A percentile compares a stretch with the other conserved stretches of the same genome.
These are phyloP conservation scores for Mesoclemmys tuberculata DNA, from an alignment of 2,113 vertebrate species.

Conservation along the genomic window DNA sequence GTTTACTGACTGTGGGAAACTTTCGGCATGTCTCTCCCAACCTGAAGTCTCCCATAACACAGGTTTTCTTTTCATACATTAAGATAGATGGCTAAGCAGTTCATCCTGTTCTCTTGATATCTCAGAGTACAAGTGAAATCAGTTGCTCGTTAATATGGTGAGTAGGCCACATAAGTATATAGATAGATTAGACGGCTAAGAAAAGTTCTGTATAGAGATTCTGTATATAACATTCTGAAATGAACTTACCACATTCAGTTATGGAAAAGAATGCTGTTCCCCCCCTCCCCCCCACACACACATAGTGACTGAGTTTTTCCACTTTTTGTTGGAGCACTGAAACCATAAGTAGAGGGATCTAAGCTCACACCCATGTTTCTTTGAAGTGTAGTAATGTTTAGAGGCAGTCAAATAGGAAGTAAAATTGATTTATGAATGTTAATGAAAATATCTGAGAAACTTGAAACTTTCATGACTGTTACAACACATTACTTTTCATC, in stretches of 20 bases:
- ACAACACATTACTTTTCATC: background rate
- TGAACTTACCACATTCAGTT: background rate
- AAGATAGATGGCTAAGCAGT: background rate
- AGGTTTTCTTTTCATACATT: background rate
- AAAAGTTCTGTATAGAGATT: background rate
- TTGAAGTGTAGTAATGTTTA: background rate
- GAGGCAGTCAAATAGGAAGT: background rate
- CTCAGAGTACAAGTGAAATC: background rate
- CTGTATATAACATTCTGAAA: background rate
- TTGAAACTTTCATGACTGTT: background rate
- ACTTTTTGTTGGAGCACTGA: background rate
- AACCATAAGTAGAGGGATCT: background rate
- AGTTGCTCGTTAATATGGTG: background rate
- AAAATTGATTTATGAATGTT: background rate
- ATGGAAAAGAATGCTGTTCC: background rate
- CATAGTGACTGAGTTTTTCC: background rate
- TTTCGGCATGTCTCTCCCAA: background rate
- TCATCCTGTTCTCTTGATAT: background rate
- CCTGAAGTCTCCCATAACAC: background rate
- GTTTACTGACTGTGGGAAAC: background rate
- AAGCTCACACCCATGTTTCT: background rate
- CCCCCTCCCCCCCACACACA: rapidly evolving
- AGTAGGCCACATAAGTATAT: background rate
- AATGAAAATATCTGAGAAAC: background rate
- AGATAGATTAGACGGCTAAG: background rate